Conservation (phyloP, 2,113 vertebrate genomes). For the Otolemur garnettii region DNA sequence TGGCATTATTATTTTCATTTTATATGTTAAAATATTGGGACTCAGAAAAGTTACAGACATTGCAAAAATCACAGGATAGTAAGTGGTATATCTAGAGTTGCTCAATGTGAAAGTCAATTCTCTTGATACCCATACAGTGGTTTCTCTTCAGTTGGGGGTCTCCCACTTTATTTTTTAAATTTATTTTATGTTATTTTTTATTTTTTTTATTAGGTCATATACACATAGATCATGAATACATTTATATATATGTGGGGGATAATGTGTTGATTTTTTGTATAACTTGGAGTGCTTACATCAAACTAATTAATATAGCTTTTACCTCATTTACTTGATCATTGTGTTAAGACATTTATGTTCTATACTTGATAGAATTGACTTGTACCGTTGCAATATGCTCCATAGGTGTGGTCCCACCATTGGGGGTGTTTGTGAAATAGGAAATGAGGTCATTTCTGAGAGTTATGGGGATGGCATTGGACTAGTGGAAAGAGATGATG, state of each 20-base stretch:
- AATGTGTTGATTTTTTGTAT: too few relatives aligned
- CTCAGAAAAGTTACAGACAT: constrained; percentile 48
- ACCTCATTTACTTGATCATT: too few relatives aligned
- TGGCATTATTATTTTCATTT: constrained; percentile 19
- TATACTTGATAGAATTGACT: too few relatives aligned
- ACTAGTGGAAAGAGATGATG: not conserved
- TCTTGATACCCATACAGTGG: not conserved
- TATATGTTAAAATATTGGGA: not conserved
- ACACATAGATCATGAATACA: too few relatives aligned
- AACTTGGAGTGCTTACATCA: too few relatives aligned
- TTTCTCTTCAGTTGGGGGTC: not conserved
- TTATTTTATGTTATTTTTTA: too few relatives aligned
- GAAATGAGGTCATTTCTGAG: not conserved
- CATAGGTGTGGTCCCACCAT: too few relatives aligned
- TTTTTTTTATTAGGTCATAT: too few relatives aligned
- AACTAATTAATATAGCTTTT: too few relatives aligned
- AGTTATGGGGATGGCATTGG: not conserved
- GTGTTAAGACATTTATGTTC: too few relatives aligned
- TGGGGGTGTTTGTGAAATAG: not conserved
- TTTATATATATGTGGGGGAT: too few relatives aligned
- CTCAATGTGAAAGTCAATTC: not conserved
- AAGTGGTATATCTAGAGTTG: not conserved
- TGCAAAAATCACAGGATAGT: not conserved
- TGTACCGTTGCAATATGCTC: too few relatives aligned
- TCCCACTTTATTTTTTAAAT: not conserved